phyloP scores from a whole-genome alignment of 2,888 invertebrate species.

The Brachylomia viminalis region DNA sequence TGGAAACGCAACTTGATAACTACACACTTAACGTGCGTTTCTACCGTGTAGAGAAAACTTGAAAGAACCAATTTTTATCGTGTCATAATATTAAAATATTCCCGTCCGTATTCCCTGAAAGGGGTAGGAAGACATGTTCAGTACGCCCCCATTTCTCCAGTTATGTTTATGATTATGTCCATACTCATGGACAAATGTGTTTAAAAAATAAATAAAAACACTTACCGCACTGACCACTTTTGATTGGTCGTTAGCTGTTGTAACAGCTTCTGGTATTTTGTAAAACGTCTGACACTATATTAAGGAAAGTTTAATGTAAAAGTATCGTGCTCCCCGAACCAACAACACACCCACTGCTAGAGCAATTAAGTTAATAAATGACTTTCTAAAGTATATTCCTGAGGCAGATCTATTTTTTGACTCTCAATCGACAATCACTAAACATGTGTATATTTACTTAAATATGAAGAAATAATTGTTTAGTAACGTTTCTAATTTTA shows the following conservation, averaged over 20 bases:
- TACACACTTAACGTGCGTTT: neutral
- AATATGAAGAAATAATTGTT: too few relatives aligned
- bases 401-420: too few relatives aligned
- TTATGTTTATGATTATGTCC: neutral
- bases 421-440: too few relatives aligned
- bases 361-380: too few relatives aligned
- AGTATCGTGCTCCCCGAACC: neutral
- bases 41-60: neutral
- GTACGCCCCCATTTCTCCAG: neutral
- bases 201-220: slow-evolving; percentile 38
- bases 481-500: too few relatives aligned
- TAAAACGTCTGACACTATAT: slow-evolving; percentile 88
- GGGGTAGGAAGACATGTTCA: neutral
- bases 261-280: slow-evolving; percentile 90
- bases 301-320: slow-evolving; percentile 66
- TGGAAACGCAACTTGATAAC: neutral
- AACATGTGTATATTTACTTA: too few relatives aligned
- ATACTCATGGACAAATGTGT: neutral
- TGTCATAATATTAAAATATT: neutral
- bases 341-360: too few relatives aligned
- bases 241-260: slow-evolving; percentile 80
- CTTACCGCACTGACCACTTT: slow-evolving; percentile 84
- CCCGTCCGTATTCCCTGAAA: neutral
- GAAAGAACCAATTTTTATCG: neutral
- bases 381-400: too few relatives aligned